Conservation (phyloP, 1,140 invertebrate genomes). For the Caenorhabditis latens region DNA sequence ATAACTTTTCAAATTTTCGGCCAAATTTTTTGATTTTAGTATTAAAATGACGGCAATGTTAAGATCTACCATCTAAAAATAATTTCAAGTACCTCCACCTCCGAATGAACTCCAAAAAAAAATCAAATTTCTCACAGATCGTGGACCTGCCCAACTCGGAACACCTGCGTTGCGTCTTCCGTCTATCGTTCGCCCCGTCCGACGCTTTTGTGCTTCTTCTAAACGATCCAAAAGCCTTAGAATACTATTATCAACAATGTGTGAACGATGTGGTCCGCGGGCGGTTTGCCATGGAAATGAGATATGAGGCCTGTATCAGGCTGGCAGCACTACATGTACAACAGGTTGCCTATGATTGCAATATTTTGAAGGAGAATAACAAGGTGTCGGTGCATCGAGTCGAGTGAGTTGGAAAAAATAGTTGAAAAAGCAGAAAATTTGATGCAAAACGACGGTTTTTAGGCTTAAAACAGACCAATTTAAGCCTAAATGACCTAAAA, state of each 20-base stretch:
- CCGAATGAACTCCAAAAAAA: conserved; percentile 3
- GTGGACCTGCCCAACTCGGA: conserved; percentile 88
- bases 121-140: conserved; percentile 82
- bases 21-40: no score
- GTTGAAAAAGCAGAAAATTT: not conserved
- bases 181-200: conserved; percentile 86
- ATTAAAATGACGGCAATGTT: no score
- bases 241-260: conserved; percentile 90
- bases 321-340: conserved; percentile 90
- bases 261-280: conserved; percentile 93
- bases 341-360: conserved; percentile 83
- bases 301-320: conserved; percentile 86
- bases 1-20: conserved; percentile 1
- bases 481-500: not conserved
- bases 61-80: not conserved
- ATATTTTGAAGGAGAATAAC: conserved; percentile 80
- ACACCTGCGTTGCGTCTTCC: conserved; percentile 88
- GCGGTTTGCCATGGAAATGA: conserved; percentile 88
- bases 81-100: not conserved
- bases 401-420: conserved; percentile 83
- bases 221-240: conserved; percentile 88
- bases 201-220: conserved; percentile 81
- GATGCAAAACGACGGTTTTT: not conserved
- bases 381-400: conserved; percentile 84
- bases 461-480: not conserved